Evolutionary conservation across 2,113 vertebrate species (phyloP), one percentile per base, ranked within the genome.

Genomic region (Amblyornis subalaris): DNA sequence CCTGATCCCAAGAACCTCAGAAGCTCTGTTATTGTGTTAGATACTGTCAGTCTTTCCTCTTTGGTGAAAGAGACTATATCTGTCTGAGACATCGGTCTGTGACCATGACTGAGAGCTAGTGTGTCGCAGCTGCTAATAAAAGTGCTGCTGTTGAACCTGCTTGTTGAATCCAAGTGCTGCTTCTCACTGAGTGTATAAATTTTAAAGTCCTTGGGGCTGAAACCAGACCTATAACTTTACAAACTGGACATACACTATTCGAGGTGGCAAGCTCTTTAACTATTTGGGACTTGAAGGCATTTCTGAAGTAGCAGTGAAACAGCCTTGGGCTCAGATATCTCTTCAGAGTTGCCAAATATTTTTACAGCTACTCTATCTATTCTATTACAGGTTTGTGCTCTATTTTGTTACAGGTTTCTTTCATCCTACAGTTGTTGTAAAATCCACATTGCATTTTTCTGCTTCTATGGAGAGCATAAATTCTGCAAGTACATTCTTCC

Each of bases 221-320:
- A 88, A 29, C 6, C 2, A 80, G 40, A 16, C 36, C 18, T 80
- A 77, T 66, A 83, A 40, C 33, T 83, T 91, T 83, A 76, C 24
- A 42, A 70, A 58, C 19, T 38, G 35, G 9, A 69, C 1, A 2
- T 26, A 85, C 2, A 1, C 3, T 61, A 28, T 70, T 92, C 82
- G 73, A 70, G 61, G n/a, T 22, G 31, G 58, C 50, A 93, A 78
- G 47, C 6, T 48, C 81, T 69, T 45, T n/a, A 67, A 57, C 35
- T 26, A 4, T 31, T 51, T 4, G 8, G 33, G 54, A 42, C 22
- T 85, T 87, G 24, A 5, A 78, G 14, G 33, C 10, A 26, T 82
- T 94, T 73, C 57, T 88, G 62, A 87, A 91, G 58, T n/a, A 89
- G 17, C 42, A 70, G 7, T 42, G 60, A 83, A 85, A 73, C 22